Conservation (phyloP, 2,888 invertebrate genomes). For the Andrena praecox region DNA sequence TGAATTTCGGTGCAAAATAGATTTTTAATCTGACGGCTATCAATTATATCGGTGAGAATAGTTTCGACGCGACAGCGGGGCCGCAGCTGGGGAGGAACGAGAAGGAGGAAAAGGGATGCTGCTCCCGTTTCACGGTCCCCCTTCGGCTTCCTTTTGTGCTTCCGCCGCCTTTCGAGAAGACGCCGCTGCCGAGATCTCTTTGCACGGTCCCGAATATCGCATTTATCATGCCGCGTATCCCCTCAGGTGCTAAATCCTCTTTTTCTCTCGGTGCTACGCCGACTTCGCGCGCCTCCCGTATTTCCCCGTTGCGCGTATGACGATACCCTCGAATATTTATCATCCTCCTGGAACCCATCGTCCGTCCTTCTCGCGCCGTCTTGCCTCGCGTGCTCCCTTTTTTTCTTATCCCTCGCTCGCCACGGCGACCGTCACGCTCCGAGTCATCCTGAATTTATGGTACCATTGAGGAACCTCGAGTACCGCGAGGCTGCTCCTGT, state of each 20-base stretch:
- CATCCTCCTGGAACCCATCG: constrained; percentile 56
- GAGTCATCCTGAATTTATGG: constrained; percentile 43
- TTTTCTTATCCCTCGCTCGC: neutral
- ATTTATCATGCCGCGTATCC: constrained; percentile 67
- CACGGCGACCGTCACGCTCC: constrained; percentile 15
- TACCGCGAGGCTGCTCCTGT: neutral
- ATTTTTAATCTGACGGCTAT: constrained; percentile 74
- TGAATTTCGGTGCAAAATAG: constrained; percentile 68
- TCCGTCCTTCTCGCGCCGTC: constrained; percentile 11
- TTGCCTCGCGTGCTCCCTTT: neutral
- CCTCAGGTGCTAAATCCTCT: constrained; percentile 55
- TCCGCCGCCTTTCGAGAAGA: constrained; percentile 42
- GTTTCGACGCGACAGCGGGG: constrained; percentile 39
- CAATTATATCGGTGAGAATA: constrained; percentile 62
- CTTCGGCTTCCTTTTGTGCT: constrained; percentile 40
- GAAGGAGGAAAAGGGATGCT: neutral
- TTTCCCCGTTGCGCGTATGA: constrained; percentile 60
- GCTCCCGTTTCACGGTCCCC: constrained; percentile 23
- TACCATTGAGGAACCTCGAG: constrained; percentile 33
- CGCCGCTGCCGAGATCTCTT: constrained; percentile 24
- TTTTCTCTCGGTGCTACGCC: constrained; percentile 36
- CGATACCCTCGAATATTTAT: constrained; percentile 65
- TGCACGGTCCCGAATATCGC: constrained; percentile 63
- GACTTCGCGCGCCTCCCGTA: constrained; percentile 34
- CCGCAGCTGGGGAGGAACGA: neutral